Base-by-base conservation (phyloP, 2,888 invertebrate genomes). In the Fragum sueziense region DNA sequence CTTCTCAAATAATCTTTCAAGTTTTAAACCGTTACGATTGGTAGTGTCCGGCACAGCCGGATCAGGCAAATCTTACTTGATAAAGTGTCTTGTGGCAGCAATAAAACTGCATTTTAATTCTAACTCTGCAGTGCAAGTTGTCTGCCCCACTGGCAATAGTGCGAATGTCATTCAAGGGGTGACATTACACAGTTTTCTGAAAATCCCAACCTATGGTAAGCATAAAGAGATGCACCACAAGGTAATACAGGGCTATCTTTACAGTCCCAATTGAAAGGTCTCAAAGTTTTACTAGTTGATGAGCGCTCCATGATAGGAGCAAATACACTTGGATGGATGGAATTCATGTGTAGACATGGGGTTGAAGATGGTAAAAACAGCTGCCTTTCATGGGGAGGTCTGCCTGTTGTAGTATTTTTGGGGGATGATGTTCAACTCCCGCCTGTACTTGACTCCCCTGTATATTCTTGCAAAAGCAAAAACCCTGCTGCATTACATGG, bases 61-160 rank as follows among this genome's bases (percentile, higher is more conserved):
- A 14, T 81, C 81, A n/a, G 84, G 85, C 3, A 85, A 84, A 69
- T 79, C 79, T 47, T 82, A 59, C 34, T 47, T 85, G 17, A 84
- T 85, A 6, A 82, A 85, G 70, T 85, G 84, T 75, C 31, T 85
- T 11, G 76, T 85, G 1, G 69, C 74, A 70, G 74, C 82, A 29
- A 77, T 80, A 9, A 54, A 76, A 51, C 17, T 59, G 9, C 17
- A 76, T 54, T 84, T 83, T 67, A 52, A 74, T 3, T 67, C 41
- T 9, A 82, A 82, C 37, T 80, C 75, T 52, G 31, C 74, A 57
- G 84, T 81, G 2, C 86, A 85, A 70, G 82, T 86, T 29, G 11
- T 85, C 14, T 85, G 85, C 72, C 86, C 85, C 1, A 86, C 82
- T 57, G 86, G 84, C 6, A 86, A 77, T 68, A 86, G 83, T 80